These are phyloP conservation scores for Chascanopsetta lugubris DNA, from an alignment of 2,113 vertebrate genomes.

Conservation along the genomic window DNA sequence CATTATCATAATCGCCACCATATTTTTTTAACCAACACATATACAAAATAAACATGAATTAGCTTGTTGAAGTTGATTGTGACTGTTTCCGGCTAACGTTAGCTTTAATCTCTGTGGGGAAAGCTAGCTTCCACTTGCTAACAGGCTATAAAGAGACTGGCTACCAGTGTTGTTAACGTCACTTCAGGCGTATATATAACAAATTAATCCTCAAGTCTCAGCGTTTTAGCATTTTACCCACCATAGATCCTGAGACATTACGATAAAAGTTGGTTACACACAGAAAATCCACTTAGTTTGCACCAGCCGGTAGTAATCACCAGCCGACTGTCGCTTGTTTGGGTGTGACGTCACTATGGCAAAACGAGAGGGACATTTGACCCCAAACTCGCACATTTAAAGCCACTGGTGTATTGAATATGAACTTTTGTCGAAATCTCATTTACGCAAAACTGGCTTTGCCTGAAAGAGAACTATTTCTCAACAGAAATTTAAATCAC, in stretches of 20 bases:
- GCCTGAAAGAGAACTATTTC: too few relatives aligned
- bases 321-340: slow-evolving; percentile 61
- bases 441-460: too few relatives aligned
- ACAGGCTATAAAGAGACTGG: neutral
- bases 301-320: slow-evolving; percentile 20
- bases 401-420: too few relatives aligned
- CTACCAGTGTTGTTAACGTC: neutral
- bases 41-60: neutral
- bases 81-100: slow-evolving; percentile 3
- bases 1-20: too few relatives aligned
- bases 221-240: slow-evolving; percentile 25
- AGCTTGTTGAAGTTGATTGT: neutral
- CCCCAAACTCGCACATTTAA: neutral
- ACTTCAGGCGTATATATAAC: neutral
- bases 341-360: slow-evolving; percentile 70
- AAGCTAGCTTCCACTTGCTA: slow-evolving; percentile 32
- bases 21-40: too few relatives aligned
- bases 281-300: slow-evolving; percentile 22
- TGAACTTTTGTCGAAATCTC: too few relatives aligned
- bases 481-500: too few relatives aligned
- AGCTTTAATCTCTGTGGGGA: neutral
- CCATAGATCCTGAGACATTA: slow-evolving; percentile 82
- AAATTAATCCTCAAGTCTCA: too few relatives aligned
- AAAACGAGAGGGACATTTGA: slow-evolving; percentile 5
- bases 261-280: slow-evolving; percentile 1